phyloP scores from a whole-genome alignment of 2,113 vertebrate genomes.

The Poeciliopsis retropinna region DNA sequence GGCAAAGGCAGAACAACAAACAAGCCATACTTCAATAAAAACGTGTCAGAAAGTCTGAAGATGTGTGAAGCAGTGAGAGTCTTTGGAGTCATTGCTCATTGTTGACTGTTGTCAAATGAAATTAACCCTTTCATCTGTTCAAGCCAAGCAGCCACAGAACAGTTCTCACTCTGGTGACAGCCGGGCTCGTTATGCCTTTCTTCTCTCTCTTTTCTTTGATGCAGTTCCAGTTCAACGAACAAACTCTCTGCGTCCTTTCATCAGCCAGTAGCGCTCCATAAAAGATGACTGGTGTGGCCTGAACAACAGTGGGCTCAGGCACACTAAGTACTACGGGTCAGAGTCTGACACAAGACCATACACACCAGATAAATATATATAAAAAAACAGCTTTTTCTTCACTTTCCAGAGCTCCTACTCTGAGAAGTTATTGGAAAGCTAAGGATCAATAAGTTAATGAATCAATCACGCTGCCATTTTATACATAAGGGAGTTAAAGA shows the following conservation, averaged over 20 bases:
- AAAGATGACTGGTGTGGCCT: slow-evolving; percentile 35
- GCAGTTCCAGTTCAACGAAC: slow-evolving; percentile 59
- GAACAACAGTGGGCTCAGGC: slow-evolving; percentile 16
- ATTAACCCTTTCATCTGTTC: slow-evolving; percentile 71
- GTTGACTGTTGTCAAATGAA: slow-evolving; percentile 60
- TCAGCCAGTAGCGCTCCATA: slow-evolving; percentile 37
- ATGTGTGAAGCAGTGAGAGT: slow-evolving; percentile 20
- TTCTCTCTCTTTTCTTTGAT: slow-evolving; percentile 59
- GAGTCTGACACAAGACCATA: background rate
- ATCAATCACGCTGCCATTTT: background rate
- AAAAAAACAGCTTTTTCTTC: background rate
- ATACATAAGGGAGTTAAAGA: too few species aligned
- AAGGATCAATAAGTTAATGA: background rate
- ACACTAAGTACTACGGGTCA: slow-evolving; percentile 18
- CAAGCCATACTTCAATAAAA: slow-evolving; percentile 35
- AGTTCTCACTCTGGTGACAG: slow-evolving; percentile 52
- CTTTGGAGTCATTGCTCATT: slow-evolving; percentile 57
- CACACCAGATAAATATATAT: slow-evolving; percentile 10
- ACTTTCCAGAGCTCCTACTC: slow-evolving; percentile 3
- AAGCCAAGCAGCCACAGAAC: slow-evolving; percentile 39
- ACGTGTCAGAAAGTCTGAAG: slow-evolving; percentile 2
- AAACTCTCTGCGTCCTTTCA: slow-evolving; percentile 53
- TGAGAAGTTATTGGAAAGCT: background rate
- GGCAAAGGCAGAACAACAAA: slow-evolving; percentile 30
- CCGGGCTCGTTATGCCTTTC: slow-evolving; percentile 36